These are phyloP conservation scores for Strigops habroptila DNA, from an alignment of 2,113 vertebrate species.

Conservation along the genomic window DNA sequence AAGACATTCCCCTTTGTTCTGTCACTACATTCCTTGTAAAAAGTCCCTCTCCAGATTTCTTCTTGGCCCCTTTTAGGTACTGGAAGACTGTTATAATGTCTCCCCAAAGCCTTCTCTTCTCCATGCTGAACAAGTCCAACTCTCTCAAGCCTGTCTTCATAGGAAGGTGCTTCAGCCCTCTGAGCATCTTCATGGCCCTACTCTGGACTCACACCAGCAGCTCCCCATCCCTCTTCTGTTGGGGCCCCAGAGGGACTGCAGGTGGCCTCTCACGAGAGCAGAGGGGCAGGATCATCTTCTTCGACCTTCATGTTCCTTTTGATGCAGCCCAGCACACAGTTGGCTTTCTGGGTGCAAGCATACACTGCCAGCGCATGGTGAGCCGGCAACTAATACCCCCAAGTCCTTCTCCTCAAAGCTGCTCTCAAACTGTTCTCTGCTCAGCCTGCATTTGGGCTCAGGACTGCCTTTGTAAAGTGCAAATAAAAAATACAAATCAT, in stretches of 20 bases:
- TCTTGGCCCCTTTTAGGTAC: not conserved
- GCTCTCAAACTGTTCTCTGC: not conserved
- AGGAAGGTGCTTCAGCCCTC: not conserved
- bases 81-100: not conserved
- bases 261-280: not conserved
- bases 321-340: not conserved
- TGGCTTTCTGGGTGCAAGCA: not conserved
- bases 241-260: not conserved
- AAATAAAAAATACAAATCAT: not conserved
- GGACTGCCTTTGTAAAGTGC: not conserved
- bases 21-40: not conserved
- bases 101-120: not conserved
- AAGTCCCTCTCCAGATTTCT: not conserved
- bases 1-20: not conserved
- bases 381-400: not conserved
- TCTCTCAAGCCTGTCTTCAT: not conserved
- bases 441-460: not conserved
- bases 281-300: not conserved
- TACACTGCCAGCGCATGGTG: not conserved
- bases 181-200: not conserved
- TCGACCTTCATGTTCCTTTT: not conserved
- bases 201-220: not conserved
- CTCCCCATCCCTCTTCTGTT: not conserved
- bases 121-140: not conserved
- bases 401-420: not conserved